A percentile compares a stretch with the other conserved stretches of the same genome.
Evolutionary conservation across 2,113 vertebrate species (phyloP).

Genomic region (Tamias sibiricus): DNA sequence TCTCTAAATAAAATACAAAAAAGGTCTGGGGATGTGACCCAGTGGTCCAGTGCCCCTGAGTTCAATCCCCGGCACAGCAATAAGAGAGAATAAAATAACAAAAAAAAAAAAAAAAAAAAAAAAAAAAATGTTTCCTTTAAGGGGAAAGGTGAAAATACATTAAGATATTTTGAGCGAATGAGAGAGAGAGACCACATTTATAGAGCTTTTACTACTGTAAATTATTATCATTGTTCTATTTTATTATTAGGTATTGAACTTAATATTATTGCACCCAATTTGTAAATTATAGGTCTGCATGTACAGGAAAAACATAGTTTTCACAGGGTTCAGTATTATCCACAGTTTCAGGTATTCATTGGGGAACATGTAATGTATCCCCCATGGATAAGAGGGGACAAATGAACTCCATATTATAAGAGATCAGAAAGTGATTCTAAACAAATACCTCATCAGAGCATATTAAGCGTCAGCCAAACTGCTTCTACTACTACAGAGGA

Average conservation of each 20-base stretch:
- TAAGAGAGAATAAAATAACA: too few species aligned
- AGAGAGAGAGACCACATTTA: neutral
- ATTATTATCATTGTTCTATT: neutral
- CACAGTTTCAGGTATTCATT: neutral
- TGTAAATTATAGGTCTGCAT: neutral
- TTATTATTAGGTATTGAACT: neutral
- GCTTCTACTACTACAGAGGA: neutral
- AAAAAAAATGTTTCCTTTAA: neutral
- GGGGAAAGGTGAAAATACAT: neutral
- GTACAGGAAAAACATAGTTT: neutral
- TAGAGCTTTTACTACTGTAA: neutral
- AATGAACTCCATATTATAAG: neutral
- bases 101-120: too few species aligned
- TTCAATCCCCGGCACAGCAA: too few species aligned
- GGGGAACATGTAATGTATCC: too few species aligned
- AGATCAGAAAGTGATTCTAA: neutral
- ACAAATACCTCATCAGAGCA: neutral
- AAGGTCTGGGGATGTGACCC: too few species aligned
- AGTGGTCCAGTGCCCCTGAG: too few species aligned
- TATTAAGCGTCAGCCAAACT: neutral
- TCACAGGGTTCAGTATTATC: neutral
- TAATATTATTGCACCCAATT: neutral
- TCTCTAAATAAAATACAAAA: too few species aligned
- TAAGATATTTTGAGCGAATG: neutral
- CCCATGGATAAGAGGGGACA: neutral